These are phyloP conservation scores for Scaptodrosophila latifasciaeformis DNA, from an alignment of 2,888 invertebrate genomes.

Conservation along the genomic window DNA sequence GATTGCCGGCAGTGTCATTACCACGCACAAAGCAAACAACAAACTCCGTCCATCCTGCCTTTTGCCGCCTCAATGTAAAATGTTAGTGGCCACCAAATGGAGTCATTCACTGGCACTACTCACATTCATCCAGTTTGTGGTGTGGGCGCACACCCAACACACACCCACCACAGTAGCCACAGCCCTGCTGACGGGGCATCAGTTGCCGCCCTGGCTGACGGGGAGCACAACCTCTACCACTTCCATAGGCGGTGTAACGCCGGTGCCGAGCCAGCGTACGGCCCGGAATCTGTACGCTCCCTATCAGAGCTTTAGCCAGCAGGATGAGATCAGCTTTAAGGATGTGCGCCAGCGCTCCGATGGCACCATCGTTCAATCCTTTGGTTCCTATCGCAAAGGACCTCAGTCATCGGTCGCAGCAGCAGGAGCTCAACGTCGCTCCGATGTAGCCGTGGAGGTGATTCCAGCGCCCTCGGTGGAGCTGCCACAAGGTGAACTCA, in stretches of 20 bases:
- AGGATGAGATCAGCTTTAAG: constrained; percentile 71
- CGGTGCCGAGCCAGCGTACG: constrained; percentile 38
- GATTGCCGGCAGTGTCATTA: constrained; percentile 63
- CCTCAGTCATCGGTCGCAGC: constrained; percentile 17
- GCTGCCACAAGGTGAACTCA: constrained; percentile 56
- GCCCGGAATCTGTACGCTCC: constrained; percentile 75
- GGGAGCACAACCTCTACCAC: constrained; percentile 13
- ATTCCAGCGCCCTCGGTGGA: constrained; percentile 63
- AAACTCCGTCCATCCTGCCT: constrained; percentile 28
- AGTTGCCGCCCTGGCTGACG: constrained; percentile 59
- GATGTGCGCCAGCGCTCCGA: constrained; percentile 69
- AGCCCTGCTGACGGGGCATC: constrained; percentile 44
- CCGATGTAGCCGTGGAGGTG: constrained; percentile 58
- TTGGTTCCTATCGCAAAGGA: constrained; percentile 71
- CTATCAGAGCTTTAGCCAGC: constrained; percentile 71
- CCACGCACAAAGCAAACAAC: constrained; percentile 37
- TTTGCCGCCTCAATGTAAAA: constrained; percentile 72
- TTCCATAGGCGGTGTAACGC: constrained; percentile 2
- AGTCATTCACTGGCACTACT: constrained; percentile 35
- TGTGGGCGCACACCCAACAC: no score
- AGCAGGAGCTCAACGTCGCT: constrained; percentile 56
- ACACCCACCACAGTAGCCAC: constrained; percentile 44
- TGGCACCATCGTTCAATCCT: constrained; percentile 70
- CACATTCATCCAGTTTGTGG: constrained; percentile 24
- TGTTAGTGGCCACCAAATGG: constrained; percentile 74